Base-by-base conservation (phyloP, 2,888 invertebrate genomes). In the Coelopa pilipes region DNA sequence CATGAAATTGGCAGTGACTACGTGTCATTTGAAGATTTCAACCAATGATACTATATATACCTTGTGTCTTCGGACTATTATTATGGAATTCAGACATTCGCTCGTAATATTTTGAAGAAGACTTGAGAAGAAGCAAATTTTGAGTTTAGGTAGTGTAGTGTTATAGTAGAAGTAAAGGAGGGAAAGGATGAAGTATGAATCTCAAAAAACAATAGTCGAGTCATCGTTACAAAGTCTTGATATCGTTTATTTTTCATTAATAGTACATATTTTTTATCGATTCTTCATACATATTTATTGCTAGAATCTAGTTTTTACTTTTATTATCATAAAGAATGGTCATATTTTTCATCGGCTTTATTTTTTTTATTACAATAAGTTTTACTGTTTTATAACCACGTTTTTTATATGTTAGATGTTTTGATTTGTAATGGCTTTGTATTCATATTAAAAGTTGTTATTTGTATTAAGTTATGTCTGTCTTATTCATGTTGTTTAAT, bases 191-290 rank as follows among this genome's bases (percentile, higher is more conserved):
- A 77, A 82, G 79, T 82, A 82, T 81, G 83, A 81, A 82, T 78
- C 81, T 81, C 82, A 82, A 76, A 76, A 80, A 81, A 82, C 82
- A 82, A 82, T 82, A 81, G 83, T 82, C 83, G 77, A 81, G 83
- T 80, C 82, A 82, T 82, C 78, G 79, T 67, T 67, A 74, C 17
- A 68, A 63, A 63, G 17, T 17, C 11, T 55, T 55, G 55, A 19
- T 55, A 19, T 55, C n/a, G n/a, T n/a, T n/a, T 55, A 55, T 55
- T 55, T 73, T 68, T 65, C 47, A 73, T 24, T 67, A 76, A 46
- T 73, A 55, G 62, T 62, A 49, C 62, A 34, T 73, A 34, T 65
- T 72, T 63, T 73, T 50, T 55, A n/a, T 55, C 11, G 11, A 55
- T 13, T 55, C n/a, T n/a, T n/a, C n/a, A n/a, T n/a, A n/a, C n/a